A percentile compares a stretch with the other conserved stretches of the same genome.
Evolutionary conservation across 2,888 invertebrate species (phyloP).

Genomic region (Nemoura dubitans): DNA sequence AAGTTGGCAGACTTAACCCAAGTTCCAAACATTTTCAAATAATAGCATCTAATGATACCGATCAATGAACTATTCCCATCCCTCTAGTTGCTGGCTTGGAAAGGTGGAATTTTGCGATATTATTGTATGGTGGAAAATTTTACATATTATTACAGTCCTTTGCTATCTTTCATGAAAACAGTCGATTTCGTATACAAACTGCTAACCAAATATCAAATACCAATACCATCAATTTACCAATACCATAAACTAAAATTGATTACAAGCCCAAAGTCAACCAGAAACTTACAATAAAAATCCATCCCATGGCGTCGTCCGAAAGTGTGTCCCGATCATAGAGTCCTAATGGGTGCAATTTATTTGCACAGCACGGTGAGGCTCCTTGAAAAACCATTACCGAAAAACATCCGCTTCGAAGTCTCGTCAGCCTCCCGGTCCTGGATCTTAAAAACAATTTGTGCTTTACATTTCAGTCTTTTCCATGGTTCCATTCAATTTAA

Average conservation of each 20-base stretch:
- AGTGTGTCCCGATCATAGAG: neutral
- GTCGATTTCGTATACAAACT: neutral
- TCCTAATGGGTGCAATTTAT: neutral
- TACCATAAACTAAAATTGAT: neutral
- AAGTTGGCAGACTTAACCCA: too few species aligned
- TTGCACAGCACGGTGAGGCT: neutral
- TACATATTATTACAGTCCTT: too few species aligned
- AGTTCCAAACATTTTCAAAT: too few species aligned
- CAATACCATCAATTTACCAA: neutral
- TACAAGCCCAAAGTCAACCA: neutral
- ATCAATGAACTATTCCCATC: too few species aligned
- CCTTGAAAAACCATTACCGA: neutral
- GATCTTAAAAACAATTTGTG: conserved; percentile 7
- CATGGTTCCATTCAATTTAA: conserved; percentile 4
- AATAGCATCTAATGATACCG: too few species aligned
- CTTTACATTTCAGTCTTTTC: neutral
- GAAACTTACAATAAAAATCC: neutral
- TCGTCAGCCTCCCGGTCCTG: neutral
- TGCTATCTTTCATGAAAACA: neutral
- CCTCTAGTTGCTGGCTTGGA: too few species aligned
- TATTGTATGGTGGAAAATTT: too few species aligned
- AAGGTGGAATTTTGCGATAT: too few species aligned
- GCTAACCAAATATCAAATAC: neutral
- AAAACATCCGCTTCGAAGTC: neutral
- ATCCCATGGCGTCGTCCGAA: neutral